These are phyloP conservation scores for Tachuris rubrigastra DNA, from an alignment of 2,113 vertebrate genomes.

Conservation along the genomic window DNA sequence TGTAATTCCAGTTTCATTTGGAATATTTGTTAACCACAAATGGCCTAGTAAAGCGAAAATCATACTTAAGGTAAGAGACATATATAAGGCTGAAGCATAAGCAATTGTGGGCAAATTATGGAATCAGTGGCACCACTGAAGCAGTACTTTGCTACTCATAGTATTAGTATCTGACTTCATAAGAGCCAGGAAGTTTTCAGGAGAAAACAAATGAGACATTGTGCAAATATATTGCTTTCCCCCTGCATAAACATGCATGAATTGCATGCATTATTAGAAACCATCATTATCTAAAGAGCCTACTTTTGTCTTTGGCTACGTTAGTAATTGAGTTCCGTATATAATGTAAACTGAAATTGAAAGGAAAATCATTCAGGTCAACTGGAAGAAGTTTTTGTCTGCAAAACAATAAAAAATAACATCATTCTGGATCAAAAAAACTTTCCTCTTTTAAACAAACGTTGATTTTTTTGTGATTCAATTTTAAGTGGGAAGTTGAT, in stretches of 20 bases:
- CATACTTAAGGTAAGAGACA: conserved; percentile 86
- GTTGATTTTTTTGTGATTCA: neutral
- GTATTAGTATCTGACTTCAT: neutral
- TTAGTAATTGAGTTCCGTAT: neutral
- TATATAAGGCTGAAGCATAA: neutral
- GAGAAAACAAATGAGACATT: neutral
- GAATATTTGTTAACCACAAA: conserved; percentile 83
- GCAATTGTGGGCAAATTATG: neutral
- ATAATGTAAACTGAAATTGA: neutral
- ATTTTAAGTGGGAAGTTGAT: neutral
- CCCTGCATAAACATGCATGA: neutral
- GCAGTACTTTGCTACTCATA: neutral
- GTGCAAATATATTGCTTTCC: neutral
- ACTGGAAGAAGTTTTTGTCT: neutral
- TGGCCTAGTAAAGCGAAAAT: conserved; percentile 85
- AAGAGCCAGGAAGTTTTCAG: neutral
- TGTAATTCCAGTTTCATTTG: conserved; percentile 81
- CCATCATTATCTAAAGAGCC: neutral
- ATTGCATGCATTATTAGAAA: conserved; percentile 15
- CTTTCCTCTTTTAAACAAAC: neutral
- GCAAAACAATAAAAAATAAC: neutral
- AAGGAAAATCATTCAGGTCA: neutral
- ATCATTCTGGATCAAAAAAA: neutral
- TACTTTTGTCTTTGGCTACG: neutral
- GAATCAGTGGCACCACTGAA: neutral